Evolutionary conservation across 2,113 vertebrate genomes (phyloP).

Genomic region (Thomomys bottae): DNA sequence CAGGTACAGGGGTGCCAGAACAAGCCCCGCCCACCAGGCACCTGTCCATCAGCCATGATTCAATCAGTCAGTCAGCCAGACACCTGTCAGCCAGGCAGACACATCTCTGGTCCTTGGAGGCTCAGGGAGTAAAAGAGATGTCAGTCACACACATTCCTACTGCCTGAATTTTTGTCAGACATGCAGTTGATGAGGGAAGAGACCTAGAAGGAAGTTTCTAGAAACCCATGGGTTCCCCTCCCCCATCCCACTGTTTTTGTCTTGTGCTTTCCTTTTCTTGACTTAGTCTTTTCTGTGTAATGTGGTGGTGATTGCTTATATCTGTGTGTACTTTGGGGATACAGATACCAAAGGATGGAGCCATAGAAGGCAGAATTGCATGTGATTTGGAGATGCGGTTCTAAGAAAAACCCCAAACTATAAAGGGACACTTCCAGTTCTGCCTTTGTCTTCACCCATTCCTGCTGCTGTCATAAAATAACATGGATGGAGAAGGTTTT

Average conservation of each 20-base stretch:
- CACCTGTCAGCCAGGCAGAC: not conserved
- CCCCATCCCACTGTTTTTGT: not conserved
- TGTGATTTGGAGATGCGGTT: not conserved
- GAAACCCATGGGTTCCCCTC: not conserved
- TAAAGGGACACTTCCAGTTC: not conserved
- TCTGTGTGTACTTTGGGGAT: not conserved
- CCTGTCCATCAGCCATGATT: slow-evolving; percentile 3
- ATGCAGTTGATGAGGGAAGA: not conserved
- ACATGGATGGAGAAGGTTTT: no score
- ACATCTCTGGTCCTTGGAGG: not conserved
- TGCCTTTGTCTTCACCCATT: not conserved
- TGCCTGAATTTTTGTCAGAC: not conserved
- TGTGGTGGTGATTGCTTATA: not conserved
- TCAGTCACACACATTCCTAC: not conserved
- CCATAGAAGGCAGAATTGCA: not conserved
- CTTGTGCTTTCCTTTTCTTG: not conserved
- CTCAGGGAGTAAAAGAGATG: not conserved
- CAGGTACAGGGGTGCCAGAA: not conserved
- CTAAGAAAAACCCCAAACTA: not conserved
- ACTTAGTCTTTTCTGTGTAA: not conserved
- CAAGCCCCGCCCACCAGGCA: not conserved
- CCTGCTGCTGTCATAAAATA: not conserved
- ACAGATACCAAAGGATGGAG: not conserved
- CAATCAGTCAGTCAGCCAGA: slow-evolving; percentile 31
- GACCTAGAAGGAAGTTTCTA: not conserved